Conservation (phyloP, 1,140 invertebrate genomes). For the Drosophila parabipectinata region DNA sequence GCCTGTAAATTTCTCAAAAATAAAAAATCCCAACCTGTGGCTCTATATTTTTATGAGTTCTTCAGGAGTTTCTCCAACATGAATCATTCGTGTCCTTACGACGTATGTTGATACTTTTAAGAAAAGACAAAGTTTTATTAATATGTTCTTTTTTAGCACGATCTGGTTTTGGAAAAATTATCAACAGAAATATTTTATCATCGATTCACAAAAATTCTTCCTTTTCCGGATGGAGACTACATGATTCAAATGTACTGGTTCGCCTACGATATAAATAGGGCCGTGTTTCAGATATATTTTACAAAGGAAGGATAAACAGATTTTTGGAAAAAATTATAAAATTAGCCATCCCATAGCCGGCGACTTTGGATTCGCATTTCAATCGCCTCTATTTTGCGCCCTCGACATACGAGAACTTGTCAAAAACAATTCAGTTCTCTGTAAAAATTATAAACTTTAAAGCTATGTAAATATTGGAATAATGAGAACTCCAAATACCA, state of each 20-base stretch:
- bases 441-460: no score
- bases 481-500: no score
- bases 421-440: no score
- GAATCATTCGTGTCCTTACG: constrained; percentile 9
- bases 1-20: constrained; percentile 1
- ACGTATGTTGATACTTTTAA: neutral
- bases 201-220: neutral
- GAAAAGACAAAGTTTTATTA: neutral
- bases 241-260: neutral
- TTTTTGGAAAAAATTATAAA: no score
- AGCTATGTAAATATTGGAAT: no score
- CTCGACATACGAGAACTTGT: no score
- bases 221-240: neutral
- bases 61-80: neutral
- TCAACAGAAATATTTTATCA: neutral
- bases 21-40: neutral
- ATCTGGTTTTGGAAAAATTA: neutral
- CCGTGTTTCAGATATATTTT: neutral
- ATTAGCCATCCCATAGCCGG: no score
- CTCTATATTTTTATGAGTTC: neutral
- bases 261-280: neutral
- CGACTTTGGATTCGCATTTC: no score
- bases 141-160: neutral
- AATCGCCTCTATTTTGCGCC: no score
- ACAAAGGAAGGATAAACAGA: neutral